phyloP scores from a whole-genome alignment of 37 sponge, comb jelly and placozoan species.

The Amphimedon queenslandica region DNA sequence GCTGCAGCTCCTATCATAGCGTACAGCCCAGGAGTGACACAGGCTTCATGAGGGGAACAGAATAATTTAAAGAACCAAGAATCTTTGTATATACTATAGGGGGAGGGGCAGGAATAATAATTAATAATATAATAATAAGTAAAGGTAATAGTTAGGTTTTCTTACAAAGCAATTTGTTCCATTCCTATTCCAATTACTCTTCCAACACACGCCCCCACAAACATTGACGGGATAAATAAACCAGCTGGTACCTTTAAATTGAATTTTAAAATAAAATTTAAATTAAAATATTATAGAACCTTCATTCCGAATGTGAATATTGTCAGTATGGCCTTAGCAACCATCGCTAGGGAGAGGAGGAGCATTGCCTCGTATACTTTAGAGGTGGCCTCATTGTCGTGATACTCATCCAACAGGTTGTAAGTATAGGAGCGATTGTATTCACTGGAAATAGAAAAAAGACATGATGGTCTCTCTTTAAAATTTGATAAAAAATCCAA shows the following conservation, averaged over 20 bases:
- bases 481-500: too few species aligned
- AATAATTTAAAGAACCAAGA: conserved; percentile 59
- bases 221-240: conserved; percentile 94
- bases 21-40: conserved; percentile 95
- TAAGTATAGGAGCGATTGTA: conserved; percentile 45
- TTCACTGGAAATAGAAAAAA: conserved; percentile 21
- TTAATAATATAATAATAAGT: neutral
- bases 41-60: conserved; percentile 75
- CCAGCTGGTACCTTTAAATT: conserved; percentile 88
- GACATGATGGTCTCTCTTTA: too few species aligned
- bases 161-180: conserved; percentile 87
- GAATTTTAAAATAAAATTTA: conserved; percentile 4
- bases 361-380: conserved; percentile 73
- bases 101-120: too few species aligned
- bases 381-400: conserved; percentile 64
- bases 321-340: conserved; percentile 76
- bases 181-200: conserved; percentile 83
- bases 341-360: conserved; percentile 78
- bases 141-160: neutral
- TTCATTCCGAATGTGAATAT: conserved; percentile 97
- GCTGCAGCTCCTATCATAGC: conserved; percentile 99
- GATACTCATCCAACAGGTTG: conserved; percentile 46
- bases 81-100: conserved; percentile 54
- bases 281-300: conserved; percentile 17
- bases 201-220: conserved; percentile 93